Percentiles rank a stretch among this genome's conserved stretches.
Conservation (phyloP, 2,888 invertebrate genomes). For the Polyploca ridens region DNA sequence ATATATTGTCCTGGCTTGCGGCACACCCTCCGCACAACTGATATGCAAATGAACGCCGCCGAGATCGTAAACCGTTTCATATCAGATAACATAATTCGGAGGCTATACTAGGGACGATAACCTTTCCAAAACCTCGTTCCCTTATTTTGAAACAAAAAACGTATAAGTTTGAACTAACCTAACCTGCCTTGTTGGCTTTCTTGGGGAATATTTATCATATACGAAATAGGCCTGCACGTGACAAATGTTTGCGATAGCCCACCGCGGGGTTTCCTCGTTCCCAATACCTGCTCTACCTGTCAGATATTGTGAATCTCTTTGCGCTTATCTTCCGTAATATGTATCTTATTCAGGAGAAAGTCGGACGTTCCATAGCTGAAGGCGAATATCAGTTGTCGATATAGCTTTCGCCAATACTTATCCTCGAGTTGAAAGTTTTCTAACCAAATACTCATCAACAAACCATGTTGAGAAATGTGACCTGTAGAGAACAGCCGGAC, state of each 20-base stretch:
- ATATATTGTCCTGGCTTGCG: conserved; percentile 72
- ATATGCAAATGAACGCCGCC: conserved; percentile 66
- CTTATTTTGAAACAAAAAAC: background rate
- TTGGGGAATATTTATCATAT: conserved; percentile 48
- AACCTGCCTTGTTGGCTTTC: conserved; percentile 32
- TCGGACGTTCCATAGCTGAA: conserved; percentile 44
- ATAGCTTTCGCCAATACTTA: background rate
- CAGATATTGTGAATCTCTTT: conserved; percentile 61
- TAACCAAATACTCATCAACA: background rate
- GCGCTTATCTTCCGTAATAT: conserved; percentile 65
- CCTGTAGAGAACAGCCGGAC: too few relatives aligned
- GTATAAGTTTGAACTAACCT: conserved; percentile 17
- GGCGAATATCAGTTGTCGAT: conserved; percentile 15
- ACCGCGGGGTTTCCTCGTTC: conserved; percentile 41
- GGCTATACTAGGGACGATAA: conserved; percentile 40
- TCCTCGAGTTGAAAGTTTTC: background rate
- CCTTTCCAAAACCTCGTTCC: too few relatives aligned
- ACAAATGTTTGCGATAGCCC: conserved; percentile 61
- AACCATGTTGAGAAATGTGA: background rate
- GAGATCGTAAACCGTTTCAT: conserved; percentile 77
- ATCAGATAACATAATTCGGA: conserved; percentile 74
- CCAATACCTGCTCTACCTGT: conserved; percentile 61
- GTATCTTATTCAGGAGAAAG: conserved; percentile 57
- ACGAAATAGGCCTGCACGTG: conserved; percentile 48
- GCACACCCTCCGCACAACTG: conserved; percentile 62